These are phyloP conservation scores for Pao palembangensis DNA, from an alignment of 2,113 vertebrate genomes.

Conservation along the genomic window DNA sequence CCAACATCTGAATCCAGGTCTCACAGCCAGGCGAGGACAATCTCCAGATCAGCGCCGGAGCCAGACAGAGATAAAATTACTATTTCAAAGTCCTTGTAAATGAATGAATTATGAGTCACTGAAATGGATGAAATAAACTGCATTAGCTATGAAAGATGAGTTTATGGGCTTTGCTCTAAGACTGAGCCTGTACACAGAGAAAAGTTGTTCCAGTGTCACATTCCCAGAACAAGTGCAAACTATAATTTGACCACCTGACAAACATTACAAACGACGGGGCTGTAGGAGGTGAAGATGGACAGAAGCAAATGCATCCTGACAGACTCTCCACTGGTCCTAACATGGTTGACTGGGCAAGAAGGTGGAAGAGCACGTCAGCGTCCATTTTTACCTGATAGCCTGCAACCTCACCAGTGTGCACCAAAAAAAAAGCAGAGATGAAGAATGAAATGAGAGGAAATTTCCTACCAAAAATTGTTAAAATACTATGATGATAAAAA, in stretches of 20 bases:
- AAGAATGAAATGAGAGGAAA: slow-evolving; percentile 14
- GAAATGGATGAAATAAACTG: slow-evolving; percentile 39
- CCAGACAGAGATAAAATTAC: slow-evolving; percentile 57
- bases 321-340: slow-evolving; percentile 33
- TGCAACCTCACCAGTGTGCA: slow-evolving; percentile 27
- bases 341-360: slow-evolving; percentile 35
- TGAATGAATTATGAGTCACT: slow-evolving; percentile 24
- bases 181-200: slow-evolving; percentile 7
- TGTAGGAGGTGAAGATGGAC: slow-evolving; percentile 64
- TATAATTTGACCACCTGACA: slow-evolving; percentile 66
- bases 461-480: slow-evolving; percentile 30
- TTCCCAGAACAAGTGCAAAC: slow-evolving; percentile 58
- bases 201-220: slow-evolving; percentile 52
- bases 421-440: slow-evolving; percentile 8
- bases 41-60: slow-evolving; percentile 34
- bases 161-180: slow-evolving; percentile 50
- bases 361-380: slow-evolving; percentile 6
- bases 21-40: slow-evolving; percentile 51
- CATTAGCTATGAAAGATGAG: slow-evolving; percentile 52
- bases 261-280: slow-evolving; percentile 59
- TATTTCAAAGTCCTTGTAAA: slow-evolving; percentile 60
- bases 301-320: slow-evolving; percentile 60
- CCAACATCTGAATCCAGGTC: slow-evolving; percentile 55
- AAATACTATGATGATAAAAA: slow-evolving; percentile 45
- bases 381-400: slow-evolving; percentile 26